phyloP scores from a whole-genome alignment of 30 jellyfish, hydroid and myxozoan genomes.

The Rhopilema esculentum region DNA sequence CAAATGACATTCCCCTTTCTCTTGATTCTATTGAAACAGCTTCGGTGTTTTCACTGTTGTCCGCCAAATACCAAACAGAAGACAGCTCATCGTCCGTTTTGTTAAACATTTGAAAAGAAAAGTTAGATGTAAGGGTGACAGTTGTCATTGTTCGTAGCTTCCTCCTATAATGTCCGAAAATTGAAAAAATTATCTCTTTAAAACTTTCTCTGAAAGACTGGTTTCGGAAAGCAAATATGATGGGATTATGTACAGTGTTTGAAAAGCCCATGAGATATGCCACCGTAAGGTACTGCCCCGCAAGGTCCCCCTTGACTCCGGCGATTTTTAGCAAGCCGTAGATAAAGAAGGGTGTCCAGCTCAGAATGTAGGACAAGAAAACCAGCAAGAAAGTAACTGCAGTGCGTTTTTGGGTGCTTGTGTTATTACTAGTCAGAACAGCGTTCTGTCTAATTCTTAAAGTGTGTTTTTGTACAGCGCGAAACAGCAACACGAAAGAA shows the following conservation, averaged over 20 bases:
- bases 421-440: background rate
- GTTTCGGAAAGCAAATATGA: conserved; percentile 63
- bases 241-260: conserved; percentile 65
- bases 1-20: conserved; percentile 1
- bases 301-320: conserved; percentile 31
- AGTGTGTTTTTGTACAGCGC: conserved; percentile 60
- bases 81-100: conserved; percentile 26
- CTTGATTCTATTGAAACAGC: background rate
- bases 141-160: conserved; percentile 43
- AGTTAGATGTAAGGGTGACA: conserved; percentile 23
- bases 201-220: conserved; percentile 42
- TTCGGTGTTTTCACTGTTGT: background rate
- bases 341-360: conserved; percentile 74
- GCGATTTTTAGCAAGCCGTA: conserved; percentile 44
- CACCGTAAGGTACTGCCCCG: conserved; percentile 61
- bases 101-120: conserved; percentile 50
- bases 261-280: conserved; percentile 67
- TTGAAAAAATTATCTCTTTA: conserved; percentile 45
- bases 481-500: conserved; percentile 43
- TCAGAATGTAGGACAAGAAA: conserved; percentile 53
- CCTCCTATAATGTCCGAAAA: conserved; percentile 35
- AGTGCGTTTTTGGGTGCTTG: conserved; percentile 48
- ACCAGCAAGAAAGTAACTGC: conserved; percentile 58
- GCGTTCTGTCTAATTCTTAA: conserved; percentile 51
- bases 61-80: conserved; percentile 54